Conservation (phyloP, 2,113 vertebrate genomes). For the Gila orcuttii region DNA sequence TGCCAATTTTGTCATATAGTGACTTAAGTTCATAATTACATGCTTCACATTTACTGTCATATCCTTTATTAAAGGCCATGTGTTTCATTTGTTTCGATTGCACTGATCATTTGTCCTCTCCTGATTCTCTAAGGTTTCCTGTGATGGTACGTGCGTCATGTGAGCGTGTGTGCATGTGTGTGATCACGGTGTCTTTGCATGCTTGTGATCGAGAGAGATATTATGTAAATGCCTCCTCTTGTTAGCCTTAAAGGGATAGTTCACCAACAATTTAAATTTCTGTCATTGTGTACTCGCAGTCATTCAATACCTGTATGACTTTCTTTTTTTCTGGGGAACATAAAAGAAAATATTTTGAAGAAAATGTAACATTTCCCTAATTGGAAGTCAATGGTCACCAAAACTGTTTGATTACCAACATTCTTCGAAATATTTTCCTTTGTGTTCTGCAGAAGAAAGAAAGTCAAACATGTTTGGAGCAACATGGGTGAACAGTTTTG, state of each 20-base stretch:
- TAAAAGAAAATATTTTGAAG: neutral
- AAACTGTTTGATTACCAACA: neutral
- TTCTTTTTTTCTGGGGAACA: neutral
- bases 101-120: neutral
- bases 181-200: neutral
- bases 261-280: neutral
- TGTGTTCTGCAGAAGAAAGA: neutral
- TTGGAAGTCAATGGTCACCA: neutral
- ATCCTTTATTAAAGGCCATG: neutral
- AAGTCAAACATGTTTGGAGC: neutral
- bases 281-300: neutral
- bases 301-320: neutral
- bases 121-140: slow-evolving; percentile 13
- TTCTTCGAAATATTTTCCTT: neutral
- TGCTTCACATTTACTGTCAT: neutral
- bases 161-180: slow-evolving; percentile 2
- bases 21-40: too few species aligned
- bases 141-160: neutral
- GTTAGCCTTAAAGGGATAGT: neutral
- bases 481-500: neutral
- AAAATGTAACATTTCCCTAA: neutral
- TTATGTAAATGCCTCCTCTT: neutral
- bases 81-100: neutral
- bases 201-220: neutral
- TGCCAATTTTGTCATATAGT: too few species aligned